Conservation (phyloP, 2,113 vertebrate species). For the Mormyrus iriodes region DNA sequence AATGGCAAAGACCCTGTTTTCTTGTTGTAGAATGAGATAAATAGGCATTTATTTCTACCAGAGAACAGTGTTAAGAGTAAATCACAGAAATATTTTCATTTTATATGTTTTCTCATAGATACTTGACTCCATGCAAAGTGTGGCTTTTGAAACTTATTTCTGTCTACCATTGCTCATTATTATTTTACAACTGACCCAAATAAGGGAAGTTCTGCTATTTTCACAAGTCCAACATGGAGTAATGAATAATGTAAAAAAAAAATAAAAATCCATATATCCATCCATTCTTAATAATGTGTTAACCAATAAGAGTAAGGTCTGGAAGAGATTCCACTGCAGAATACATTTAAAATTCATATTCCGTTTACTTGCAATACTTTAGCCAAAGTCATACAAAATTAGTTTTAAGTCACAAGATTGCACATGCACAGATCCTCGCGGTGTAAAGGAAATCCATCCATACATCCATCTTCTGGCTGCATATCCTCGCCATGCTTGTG, state of each 20-base stretch:
- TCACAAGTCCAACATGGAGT: neutral
- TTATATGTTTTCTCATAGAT: neutral
- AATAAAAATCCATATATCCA: neutral
- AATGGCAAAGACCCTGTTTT: neutral
- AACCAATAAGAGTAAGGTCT: neutral
- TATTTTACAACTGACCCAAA: neutral
- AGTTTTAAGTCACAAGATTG: neutral
- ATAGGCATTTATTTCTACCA: neutral
- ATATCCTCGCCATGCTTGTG: neutral
- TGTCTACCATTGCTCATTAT: neutral
- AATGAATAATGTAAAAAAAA: neutral
- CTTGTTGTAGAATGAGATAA: neutral
- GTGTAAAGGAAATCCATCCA: neutral
- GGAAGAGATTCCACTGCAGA: neutral
- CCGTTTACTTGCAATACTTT: neutral
- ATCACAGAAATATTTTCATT: neutral
- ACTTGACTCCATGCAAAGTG: neutral
- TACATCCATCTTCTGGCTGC: neutral
- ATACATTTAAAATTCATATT: neutral
- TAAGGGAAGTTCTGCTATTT: neutral
- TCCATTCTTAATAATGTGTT: neutral
- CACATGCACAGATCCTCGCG: neutral
- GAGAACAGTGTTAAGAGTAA: neutral
- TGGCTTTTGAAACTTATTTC: neutral
- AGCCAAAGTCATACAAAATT: neutral